Conservation (phyloP, 2,113 vertebrate genomes). For the Lota lota region DNA sequence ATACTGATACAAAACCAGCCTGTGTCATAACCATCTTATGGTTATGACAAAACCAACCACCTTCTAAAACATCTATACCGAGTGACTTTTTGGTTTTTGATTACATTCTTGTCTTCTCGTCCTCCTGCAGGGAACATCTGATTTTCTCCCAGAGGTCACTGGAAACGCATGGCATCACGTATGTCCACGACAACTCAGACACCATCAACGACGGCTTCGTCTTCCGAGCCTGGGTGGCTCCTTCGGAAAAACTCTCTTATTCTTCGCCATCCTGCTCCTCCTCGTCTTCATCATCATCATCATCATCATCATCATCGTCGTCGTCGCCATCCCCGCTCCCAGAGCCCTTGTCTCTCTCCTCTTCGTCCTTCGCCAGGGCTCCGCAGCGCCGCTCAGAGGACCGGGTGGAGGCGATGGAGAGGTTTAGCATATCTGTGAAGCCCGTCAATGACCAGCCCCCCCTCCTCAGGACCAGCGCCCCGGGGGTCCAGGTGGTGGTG, state of each 20-base stretch:
- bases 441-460: slow-evolving; percentile 84
- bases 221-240: slow-evolving; percentile 81
- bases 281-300: slow-evolving; percentile 43
- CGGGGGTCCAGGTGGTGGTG: slow-evolving; percentile 76
- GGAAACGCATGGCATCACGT: slow-evolving; percentile 80
- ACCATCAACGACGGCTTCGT: slow-evolving; percentile 80
- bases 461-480: slow-evolving; percentile 75
- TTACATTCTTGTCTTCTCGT: background rate
- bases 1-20: too few relatives aligned
- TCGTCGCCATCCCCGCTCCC: slow-evolving; percentile 6
- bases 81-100: too few relatives aligned
- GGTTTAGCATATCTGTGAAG: slow-evolving; percentile 82
- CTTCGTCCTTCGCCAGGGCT: slow-evolving; percentile 17
- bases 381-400: slow-evolving; percentile 44
- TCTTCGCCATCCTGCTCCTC: slow-evolving; percentile 38
- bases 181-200: slow-evolving; percentile 85
- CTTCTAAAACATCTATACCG: too few relatives aligned
- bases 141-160: slow-evolving; percentile 81
- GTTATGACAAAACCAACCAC: too few relatives aligned
- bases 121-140: slow-evolving; percentile 64
- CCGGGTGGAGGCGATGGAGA: slow-evolving; percentile 72
- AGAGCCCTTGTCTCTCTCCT: too few relatives aligned
- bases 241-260: slow-evolving; percentile 48
- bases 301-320: slow-evolving; percentile 48
- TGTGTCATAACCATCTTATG: too few relatives aligned